A percentile compares a stretch with the other conserved stretches of the same genome.
Evolutionary conservation across 2,888 invertebrate genomes (phyloP).

Genomic region (Lithosia quadra): DNA sequence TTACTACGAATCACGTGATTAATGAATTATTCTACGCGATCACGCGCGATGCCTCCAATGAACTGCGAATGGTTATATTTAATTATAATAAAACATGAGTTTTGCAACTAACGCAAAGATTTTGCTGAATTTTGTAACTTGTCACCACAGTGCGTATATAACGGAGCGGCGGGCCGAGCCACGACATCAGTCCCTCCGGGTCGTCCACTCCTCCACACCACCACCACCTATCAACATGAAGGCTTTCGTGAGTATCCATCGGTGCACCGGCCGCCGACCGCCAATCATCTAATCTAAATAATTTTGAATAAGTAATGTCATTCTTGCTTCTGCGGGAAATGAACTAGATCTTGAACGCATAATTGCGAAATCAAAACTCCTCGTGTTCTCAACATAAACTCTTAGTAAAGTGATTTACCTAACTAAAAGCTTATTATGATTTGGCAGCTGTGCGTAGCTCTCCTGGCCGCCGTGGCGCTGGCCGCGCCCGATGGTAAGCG

Average conservation of each 20-base stretch:
- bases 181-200: constrained; percentile 20
- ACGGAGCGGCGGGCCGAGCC: constrained; percentile 10
- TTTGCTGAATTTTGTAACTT: constrained; percentile 46
- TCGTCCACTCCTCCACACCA: neutral
- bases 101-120: constrained; percentile 41
- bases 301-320: neutral
- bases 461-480: constrained; percentile 55
- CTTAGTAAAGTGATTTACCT: no score
- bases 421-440: neutral
- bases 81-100: constrained; percentile 51
- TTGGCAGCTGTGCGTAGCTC: constrained; percentile 56
- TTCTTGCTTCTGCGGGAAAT: neutral
- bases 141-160: constrained; percentile 40
- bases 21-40: neutral
- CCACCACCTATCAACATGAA: constrained; percentile 53
- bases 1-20: neutral
- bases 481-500: constrained; percentile 56
- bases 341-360: neutral
- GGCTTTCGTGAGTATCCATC: constrained; percentile 57
- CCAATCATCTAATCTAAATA: neutral
- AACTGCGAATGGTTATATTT: constrained; percentile 25
- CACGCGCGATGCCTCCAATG: neutral
- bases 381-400: neutral
- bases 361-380: neutral
- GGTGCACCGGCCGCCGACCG: neutral